Evolutionary conservation across 2,797 vertebrate genomes (phyloP).

Genomic region (Notoglanidium macrostoma): DNA sequence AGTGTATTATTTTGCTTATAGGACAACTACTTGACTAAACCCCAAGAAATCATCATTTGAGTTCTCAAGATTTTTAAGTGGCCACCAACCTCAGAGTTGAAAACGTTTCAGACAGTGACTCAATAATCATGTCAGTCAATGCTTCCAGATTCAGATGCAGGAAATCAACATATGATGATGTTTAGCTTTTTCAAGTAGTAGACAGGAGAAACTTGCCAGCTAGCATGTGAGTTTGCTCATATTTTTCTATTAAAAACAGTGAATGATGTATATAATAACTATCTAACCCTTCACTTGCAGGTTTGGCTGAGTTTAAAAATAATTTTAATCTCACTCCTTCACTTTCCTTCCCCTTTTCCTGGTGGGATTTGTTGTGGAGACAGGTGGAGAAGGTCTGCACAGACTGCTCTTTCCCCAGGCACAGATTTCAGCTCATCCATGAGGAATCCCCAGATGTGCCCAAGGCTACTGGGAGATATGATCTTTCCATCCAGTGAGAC

Average conservation of each 20-base stretch:
- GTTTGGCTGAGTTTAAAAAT: not conserved
- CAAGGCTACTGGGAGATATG: not conserved
- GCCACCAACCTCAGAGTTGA: not conserved
- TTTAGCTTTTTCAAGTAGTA: not conserved
- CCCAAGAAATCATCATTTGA: not conserved
- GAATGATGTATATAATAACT: not conserved
- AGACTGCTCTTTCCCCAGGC: not conserved
- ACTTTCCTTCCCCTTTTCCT: not conserved
- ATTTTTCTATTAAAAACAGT: not conserved
- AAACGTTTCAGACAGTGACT: not conserved
- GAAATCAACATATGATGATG: not conserved
- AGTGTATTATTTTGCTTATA: not conserved
- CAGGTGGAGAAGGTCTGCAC: not conserved
- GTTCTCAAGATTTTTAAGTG: not conserved
- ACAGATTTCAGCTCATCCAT: not conserved
- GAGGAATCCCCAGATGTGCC: not conserved
- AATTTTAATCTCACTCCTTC: not conserved
- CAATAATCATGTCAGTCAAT: not conserved
- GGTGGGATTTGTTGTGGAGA: not conserved
- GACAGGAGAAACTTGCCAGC: not conserved
- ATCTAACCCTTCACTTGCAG: not conserved
- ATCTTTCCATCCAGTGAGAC: not conserved
- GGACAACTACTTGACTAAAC: not conserved
- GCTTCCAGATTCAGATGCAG: not conserved
- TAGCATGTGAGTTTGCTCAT: not conserved